Base-by-base conservation (phyloP, 2,113 vertebrate species). In the Nothoprocta perdicaria region DNA sequence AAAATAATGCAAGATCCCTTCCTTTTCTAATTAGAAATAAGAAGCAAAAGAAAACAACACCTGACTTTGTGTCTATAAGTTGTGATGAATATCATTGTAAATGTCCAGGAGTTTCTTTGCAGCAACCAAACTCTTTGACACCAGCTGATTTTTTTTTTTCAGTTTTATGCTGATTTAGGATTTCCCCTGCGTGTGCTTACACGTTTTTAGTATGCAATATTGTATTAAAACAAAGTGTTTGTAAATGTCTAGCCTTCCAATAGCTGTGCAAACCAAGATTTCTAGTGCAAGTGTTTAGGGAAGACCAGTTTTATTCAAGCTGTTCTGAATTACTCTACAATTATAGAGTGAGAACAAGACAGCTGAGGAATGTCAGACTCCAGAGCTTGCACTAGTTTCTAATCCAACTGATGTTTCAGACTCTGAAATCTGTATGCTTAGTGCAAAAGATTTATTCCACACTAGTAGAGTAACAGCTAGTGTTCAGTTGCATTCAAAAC, bases 141-240 rank as follows among this genome's bases (percentile, higher is more conserved):
- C 65, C 52, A 14, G 74, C 69, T 76, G 75, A 65, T 52, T 69
- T 52, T 27, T 43, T 43, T 85, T 90, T 85, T 73, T 48, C 40
- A 53, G 19, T 78, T 80, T 71, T 75, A 60, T 61, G 29, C 35
- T 78, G 77, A 61, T 68, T 89, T 75, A 80, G 84, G 79, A 38
- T 67, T 88, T 92, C 46, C 61, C 92, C 85, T 96, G 96, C 94
- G 92, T 95, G 94, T 89, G 94, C n/a, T 83, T 92, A 65, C 74
- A 85, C 66, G 78, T 86, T 35, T 89, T 67, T 71, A 92, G 52
- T 50, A 68, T 61, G 81, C 66, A 94, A 4, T 58, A 52, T 82
- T 43, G 26, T 68, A 83, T 77, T 67, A 55, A 67, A 79, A 63
- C 61, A 78, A 13, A 94, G 73, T 94, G 52, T 93, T 67, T 94